Evolutionary conservation across 2,888 invertebrate species (phyloP).

Genomic region (Bursaphelenchus okinawaensis): DNA sequence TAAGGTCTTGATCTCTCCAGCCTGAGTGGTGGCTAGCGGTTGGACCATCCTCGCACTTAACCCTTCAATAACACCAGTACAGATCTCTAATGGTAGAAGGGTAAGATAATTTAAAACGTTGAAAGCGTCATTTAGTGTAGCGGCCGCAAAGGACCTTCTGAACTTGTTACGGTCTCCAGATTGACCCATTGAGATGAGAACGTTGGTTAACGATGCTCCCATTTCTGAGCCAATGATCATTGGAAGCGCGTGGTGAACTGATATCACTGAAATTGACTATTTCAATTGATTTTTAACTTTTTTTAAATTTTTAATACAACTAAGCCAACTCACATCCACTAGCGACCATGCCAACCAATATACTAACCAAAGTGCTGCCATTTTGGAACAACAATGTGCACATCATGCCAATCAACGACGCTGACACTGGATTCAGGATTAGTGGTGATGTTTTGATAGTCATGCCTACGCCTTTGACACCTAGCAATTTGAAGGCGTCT

Average conservation of each 20-base stretch:
- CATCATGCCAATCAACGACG: conserved; percentile 51
- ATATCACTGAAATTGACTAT: conserved; percentile 48
- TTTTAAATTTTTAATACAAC: neutral
- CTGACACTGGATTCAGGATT: conserved; percentile 49
- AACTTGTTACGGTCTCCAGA: conserved; percentile 57
- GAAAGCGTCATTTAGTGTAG: conserved; percentile 64
- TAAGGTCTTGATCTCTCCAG: conserved; percentile 41
- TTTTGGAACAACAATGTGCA: conserved; percentile 48
- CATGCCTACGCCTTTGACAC: conserved; percentile 46
- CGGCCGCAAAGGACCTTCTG: conserved; percentile 63
- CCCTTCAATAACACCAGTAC: conserved; percentile 55
- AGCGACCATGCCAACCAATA: conserved; percentile 61
- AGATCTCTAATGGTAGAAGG: conserved; percentile 62
- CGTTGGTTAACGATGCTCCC: conserved; percentile 64
- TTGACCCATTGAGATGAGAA: conserved; percentile 61
- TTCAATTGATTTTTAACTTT: neutral
- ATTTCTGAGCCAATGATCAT: conserved; percentile 65
- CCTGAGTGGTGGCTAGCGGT: conserved; percentile 31
- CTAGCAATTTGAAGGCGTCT: conserved; percentile 45
- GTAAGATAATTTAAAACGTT: conserved; percentile 63
- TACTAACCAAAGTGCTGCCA: conserved; percentile 40
- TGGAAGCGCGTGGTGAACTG: conserved; percentile 61
- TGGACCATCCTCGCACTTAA: conserved; percentile 39
- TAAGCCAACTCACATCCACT: conserved; percentile 58
- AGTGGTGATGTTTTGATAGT: conserved; percentile 42